Conservation (phyloP, 2,113 vertebrate genomes). For the Labrus mixtus region DNA sequence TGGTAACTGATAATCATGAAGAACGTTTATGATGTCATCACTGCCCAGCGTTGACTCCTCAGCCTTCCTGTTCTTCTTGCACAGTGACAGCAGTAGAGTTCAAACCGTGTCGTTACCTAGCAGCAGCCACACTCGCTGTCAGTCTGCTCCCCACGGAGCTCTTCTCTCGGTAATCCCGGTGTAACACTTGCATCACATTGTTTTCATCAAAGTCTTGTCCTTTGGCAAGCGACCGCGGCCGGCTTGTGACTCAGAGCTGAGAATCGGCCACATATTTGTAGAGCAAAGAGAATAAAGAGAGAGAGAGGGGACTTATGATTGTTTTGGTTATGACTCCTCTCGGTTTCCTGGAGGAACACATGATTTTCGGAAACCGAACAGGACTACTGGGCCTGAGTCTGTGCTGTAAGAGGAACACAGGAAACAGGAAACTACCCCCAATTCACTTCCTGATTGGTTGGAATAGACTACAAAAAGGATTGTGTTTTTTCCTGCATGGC, state of each 20-base stretch:
- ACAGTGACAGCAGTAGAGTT: slow-evolving; percentile 31
- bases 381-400: slow-evolving; percentile 52
- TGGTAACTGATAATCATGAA: not conserved
- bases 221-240: slow-evolving; percentile 49
- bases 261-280: slow-evolving; percentile 50
- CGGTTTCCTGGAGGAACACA: slow-evolving; percentile 70
- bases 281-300: slow-evolving; percentile 12
- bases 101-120: slow-evolving; percentile 49
- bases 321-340: slow-evolving; percentile 66
- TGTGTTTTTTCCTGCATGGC: slow-evolving; percentile 82
- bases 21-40: slow-evolving; percentile 15
- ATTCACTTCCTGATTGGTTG: slow-evolving; percentile 85
- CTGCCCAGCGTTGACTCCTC: slow-evolving; percentile 1
- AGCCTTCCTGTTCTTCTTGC: slow-evolving; percentile 13
- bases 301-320: slow-evolving; percentile 36
- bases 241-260: slow-evolving; percentile 66
- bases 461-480: slow-evolving; percentile 82
- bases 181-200: slow-evolving; percentile 73
- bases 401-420: slow-evolving; percentile 81
- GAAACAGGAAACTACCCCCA: slow-evolving; percentile 88
- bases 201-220: slow-evolving; percentile 67
- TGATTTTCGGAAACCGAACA: slow-evolving; percentile 83
- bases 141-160: slow-evolving; percentile 47
- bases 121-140: slow-evolving; percentile 51
- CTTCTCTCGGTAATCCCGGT: slow-evolving; percentile 40